phyloP scores from a whole-genome alignment of 2,888 invertebrate genomes.

The Melinaea menophilus region DNA sequence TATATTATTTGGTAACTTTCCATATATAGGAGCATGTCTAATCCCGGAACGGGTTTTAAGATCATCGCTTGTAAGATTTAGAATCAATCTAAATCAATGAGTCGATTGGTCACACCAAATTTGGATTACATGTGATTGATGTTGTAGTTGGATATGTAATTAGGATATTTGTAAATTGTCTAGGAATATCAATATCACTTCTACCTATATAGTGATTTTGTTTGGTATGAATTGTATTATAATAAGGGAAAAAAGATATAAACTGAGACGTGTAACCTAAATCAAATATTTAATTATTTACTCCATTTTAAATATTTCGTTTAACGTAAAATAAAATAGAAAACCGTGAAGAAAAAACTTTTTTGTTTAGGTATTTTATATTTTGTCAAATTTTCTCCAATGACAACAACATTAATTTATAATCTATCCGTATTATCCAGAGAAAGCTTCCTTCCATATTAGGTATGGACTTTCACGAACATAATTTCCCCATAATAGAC shows the following conservation, averaged over 20 bases:
- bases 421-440: conserved; percentile 29
- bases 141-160: conserved; percentile 25
- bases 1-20: not conserved
- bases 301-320: too few relatives aligned
- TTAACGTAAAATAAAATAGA: too few relatives aligned
- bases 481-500: conserved; percentile 58
- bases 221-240: too few relatives aligned
- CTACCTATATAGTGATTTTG: too few relatives aligned
- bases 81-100: conserved; percentile 30
- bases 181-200: not conserved
- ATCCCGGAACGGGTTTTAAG: conserved; percentile 21
- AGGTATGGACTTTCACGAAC: conserved; percentile 49
- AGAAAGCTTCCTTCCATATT: conserved; percentile 54
- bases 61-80: conserved; percentile 21
- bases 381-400: not conserved
- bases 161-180: not conserved
- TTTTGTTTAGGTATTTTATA: not conserved
- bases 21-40: conserved; percentile 17
- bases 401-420: conserved; percentile 17
- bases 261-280: too few relatives aligned
- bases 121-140: conserved; percentile 42
- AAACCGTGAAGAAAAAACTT: too few relatives aligned
- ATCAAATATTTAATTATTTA: too few relatives aligned
- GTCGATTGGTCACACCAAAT: conserved; percentile 42
- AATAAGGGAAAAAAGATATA: too few relatives aligned